Conservation (phyloP, 2,888 invertebrate species). For the Drosophila picticornis region DNA sequence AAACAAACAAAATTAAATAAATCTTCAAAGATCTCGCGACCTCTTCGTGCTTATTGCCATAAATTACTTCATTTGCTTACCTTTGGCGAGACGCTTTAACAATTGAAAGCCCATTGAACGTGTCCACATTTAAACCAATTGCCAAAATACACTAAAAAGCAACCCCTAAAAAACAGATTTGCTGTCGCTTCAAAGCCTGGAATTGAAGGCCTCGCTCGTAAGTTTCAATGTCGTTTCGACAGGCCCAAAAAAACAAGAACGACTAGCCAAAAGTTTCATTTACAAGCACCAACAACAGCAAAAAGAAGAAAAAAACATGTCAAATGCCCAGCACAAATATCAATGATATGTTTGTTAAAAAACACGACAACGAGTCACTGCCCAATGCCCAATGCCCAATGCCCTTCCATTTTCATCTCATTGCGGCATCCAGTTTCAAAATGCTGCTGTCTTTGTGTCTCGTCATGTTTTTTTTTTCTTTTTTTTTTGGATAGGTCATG, state of each 20-base stretch:
- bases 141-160: conserved; percentile 6
- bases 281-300: conserved; percentile 50
- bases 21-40: background rate
- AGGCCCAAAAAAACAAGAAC: conserved; percentile 8
- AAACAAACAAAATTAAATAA: conserved; percentile 3
- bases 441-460: background rate
- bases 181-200: conserved; percentile 18
- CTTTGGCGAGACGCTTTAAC: conserved; percentile 44
- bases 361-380: conserved; percentile 64
- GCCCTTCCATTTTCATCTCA: conserved; percentile 3
- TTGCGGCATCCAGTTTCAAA: conserved; percentile 4
- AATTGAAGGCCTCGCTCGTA: conserved; percentile 58
- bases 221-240: conserved; percentile 70
- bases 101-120: conserved; percentile 61
- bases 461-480: background rate
- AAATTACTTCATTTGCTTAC: conserved; percentile 74
- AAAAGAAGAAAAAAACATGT: conserved; percentile 28
- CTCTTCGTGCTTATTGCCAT: conserved; percentile 28
- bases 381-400: background rate
- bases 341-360: conserved; percentile 79
- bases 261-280: conserved; percentile 67
- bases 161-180: conserved; percentile 15
- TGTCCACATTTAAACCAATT: conserved; percentile 41
- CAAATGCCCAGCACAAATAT: conserved; percentile 70
- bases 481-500: conserved; percentile 49